Conservation (phyloP, 2,797 vertebrate genomes). For the Lindbergichthys nudifrons region DNA sequence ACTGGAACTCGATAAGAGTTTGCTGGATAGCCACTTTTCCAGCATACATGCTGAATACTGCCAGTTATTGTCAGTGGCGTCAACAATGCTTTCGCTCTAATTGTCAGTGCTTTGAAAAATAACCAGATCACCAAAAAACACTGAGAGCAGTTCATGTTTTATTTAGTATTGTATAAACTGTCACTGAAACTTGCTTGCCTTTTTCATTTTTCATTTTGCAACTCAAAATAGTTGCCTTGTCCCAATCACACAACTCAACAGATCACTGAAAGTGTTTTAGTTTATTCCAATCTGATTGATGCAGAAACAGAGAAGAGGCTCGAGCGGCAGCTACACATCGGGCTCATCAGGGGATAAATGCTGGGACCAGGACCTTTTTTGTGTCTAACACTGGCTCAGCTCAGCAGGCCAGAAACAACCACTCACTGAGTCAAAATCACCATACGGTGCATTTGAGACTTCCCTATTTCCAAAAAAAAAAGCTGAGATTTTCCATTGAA, state of each 20-base stretch:
- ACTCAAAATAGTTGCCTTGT: conserved; percentile 1
- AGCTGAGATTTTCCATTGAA: no score
- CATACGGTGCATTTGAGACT: no score
- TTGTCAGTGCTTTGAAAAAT: conserved; percentile 34
- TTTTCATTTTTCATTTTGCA: conserved; percentile 17
- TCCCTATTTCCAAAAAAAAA: no score
- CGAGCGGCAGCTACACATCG: conserved; percentile 5
- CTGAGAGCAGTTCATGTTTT: conserved; percentile 2
- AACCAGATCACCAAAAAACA: conserved; percentile 14
- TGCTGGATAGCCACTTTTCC: conserved; percentile 21
- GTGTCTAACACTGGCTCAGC: conserved; percentile 20
- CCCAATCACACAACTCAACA: conserved; percentile 6
- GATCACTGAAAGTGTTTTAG: conserved; percentile 5
- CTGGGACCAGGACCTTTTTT: conserved; percentile 13
- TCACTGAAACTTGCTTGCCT: conserved; percentile 9
- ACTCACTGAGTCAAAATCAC: not conserved
- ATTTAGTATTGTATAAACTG: conserved; percentile 25
- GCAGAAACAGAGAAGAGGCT: conserved; percentile 14
- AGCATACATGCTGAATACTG: not conserved
- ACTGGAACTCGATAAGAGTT: conserved; percentile 2
- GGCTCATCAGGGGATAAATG: conserved; percentile 36
- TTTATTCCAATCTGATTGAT: conserved; percentile 2
- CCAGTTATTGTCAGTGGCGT: conserved; percentile 22
- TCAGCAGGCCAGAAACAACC: conserved; percentile 6
- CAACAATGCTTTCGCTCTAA: conserved; percentile 11